Evolutionary conservation across 2,888 invertebrate species (phyloP).

Genomic region (Dynastes tityus): DNA sequence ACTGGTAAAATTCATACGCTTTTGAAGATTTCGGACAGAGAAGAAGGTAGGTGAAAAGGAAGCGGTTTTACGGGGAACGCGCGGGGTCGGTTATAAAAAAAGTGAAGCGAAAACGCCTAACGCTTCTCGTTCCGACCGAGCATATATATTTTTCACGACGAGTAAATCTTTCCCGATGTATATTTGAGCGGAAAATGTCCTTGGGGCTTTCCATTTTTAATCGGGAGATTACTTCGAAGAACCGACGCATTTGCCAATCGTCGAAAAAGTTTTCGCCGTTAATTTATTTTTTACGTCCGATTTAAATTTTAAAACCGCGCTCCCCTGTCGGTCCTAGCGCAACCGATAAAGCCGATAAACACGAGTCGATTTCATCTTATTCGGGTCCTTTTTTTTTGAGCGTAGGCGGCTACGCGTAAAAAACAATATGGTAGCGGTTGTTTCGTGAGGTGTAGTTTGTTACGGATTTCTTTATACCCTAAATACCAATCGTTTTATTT

Average conservation of each 20-base stretch:
- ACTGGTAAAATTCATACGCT: conserved; percentile 20
- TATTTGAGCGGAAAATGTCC: conserved; percentile 37
- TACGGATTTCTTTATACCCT: no score
- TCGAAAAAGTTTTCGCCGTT: conserved; percentile 21
- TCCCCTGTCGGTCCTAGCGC: no score
- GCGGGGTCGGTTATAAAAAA: conserved; percentile 13
- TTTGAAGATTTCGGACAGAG: conserved; percentile 7
- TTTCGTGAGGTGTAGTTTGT: no score
- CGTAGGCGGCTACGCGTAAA: background rate
- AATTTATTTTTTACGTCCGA: conserved; percentile 34
- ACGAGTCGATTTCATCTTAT: conserved; percentile 18
- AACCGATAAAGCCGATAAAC: background rate
- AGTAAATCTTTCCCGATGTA: conserved; percentile 38
- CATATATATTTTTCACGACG: conserved; percentile 36
- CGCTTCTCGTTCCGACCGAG: background rate
- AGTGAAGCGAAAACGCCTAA: conserved; percentile 17
- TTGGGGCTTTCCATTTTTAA: conserved; percentile 37
- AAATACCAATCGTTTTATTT: no score
- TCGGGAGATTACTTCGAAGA: conserved; percentile 21
- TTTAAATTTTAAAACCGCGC: conserved; percentile 31
- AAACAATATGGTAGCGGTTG: no score
- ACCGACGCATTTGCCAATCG: conserved; percentile 24
- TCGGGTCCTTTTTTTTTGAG: background rate
- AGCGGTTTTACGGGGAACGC: background rate
- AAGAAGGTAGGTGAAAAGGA: background rate